These are phyloP conservation scores for Acanthornis magna DNA, from an alignment of 2,797 vertebrate species.

Conservation along the genomic window DNA sequence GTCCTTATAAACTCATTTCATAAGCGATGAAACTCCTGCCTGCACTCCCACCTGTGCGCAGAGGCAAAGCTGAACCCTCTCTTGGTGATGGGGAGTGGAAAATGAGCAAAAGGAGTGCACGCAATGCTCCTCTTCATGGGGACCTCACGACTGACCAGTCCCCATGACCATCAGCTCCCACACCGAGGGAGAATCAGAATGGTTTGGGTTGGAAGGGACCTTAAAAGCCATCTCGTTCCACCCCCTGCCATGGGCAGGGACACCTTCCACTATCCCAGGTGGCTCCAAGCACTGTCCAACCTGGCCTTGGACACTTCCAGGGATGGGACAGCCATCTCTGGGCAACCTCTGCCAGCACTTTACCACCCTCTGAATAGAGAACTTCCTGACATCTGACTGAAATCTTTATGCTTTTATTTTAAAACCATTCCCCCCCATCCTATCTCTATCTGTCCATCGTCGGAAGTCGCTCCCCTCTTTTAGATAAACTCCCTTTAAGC, in stretches of 20 bases:
- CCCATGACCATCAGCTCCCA: not conserved
- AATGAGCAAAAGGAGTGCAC: not conserved
- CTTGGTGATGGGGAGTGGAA: not conserved
- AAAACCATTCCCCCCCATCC: not conserved
- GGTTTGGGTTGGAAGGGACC: not conserved
- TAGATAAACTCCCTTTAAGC: not conserved
- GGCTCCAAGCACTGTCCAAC: not conserved
- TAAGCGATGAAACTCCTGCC: not conserved
- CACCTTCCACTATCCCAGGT: not conserved
- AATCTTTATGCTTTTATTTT: not conserved
- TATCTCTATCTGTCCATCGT: not conserved
- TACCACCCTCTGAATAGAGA: not conserved
- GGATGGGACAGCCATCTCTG: not conserved
- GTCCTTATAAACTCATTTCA: not conserved
- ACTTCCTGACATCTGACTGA: not conserved
- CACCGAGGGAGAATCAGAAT: not conserved
- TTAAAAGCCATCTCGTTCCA: rapidly evolving
- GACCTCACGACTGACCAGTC: rapidly evolving
- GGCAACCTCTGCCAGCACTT: not conserved
- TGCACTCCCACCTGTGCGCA: not conserved
- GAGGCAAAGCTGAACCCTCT: not conserved
- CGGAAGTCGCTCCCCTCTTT: not conserved
- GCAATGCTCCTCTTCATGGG: not conserved
- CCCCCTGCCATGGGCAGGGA: not conserved
- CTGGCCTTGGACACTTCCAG: not conserved